phyloP scores from a whole-genome alignment of 2,797 vertebrate species.

The Leptodactylus fallax region DNA sequence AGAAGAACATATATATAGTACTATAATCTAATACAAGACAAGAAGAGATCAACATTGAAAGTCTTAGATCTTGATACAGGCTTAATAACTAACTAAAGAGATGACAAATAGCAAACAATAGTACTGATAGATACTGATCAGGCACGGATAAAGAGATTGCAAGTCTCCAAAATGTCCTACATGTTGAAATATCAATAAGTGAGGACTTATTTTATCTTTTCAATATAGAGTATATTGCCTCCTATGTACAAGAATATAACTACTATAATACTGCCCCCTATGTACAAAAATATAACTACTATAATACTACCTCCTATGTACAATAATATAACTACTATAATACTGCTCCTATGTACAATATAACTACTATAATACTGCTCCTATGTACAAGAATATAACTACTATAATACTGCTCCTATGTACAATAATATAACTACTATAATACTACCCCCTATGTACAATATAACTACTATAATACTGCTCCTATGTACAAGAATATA shows the following conservation, averaged over 20 bases:
- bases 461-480: neutral
- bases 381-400: neutral
- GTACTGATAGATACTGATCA: no score
- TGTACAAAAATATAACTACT: neutral
- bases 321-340: slow-evolving; percentile 3
- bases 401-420: neutral
- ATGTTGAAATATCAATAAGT: no score
- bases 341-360: neutral
- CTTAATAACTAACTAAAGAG: no score
- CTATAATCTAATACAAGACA: no score
- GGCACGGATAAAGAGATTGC: no score
- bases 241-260: neutral
- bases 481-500: neutral
- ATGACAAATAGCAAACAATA: no score
- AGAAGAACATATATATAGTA: neutral
- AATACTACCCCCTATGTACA: neutral
- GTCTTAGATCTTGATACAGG: no score
- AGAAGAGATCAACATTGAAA: no score
- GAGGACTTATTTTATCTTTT: no score
- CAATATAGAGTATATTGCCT: no score
- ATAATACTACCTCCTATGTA: neutral
- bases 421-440: no score
- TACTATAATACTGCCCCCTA: neutral
- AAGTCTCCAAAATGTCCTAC: no score
- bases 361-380: neutral